Evolutionary conservation across 53 echinoderm and acorn worm species (phyloP).

Genomic region (Holothuria leucospilota): DNA sequence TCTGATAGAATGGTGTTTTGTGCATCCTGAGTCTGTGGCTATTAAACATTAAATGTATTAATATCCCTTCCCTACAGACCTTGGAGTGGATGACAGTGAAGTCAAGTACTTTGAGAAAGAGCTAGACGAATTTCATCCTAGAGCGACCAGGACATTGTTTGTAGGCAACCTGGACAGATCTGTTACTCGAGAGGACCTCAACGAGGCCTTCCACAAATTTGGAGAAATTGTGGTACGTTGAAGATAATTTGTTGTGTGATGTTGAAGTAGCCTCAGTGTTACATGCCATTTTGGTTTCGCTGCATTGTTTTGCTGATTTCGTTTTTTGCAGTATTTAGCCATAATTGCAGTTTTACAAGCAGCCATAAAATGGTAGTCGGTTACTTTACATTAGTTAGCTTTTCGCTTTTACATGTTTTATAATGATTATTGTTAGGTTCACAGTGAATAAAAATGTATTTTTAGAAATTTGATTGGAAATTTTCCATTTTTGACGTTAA

Average conservation of each 20-base stretch:
- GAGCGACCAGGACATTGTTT: slow-evolving; percentile 94
- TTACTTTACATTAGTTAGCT: too few species aligned
- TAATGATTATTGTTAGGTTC: too few species aligned
- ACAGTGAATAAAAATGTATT: too few species aligned
- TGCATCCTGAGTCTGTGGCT: too few species aligned
- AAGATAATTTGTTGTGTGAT: background rate
- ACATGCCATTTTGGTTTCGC: background rate
- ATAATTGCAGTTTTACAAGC: too few species aligned
- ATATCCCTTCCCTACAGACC: slow-evolving; percentile 47
- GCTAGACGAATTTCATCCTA: slow-evolving; percentile 96
- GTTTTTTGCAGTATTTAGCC: background rate
- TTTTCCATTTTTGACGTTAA: too few species aligned
- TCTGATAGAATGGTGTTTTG: too few species aligned
- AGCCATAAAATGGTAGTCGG: too few species aligned
- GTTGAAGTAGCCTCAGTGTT: background rate
- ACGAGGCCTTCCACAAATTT: slow-evolving; percentile 91
- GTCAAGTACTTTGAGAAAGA: slow-evolving; percentile 96
- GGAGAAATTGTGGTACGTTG: slow-evolving; percentile 94
- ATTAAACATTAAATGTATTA: too few species aligned
- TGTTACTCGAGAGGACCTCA: slow-evolving; percentile 83
- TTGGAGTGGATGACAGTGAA: slow-evolving; percentile 94
- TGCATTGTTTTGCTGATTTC: background rate
- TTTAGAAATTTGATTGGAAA: too few species aligned
- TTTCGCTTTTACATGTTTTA: too few species aligned
- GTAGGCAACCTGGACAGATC: slow-evolving; percentile 94